Evolutionary conservation across 2,888 invertebrate species (phyloP), one percentile per base, ranked within the genome.

Genomic region (Vesta saturnalis): DNA sequence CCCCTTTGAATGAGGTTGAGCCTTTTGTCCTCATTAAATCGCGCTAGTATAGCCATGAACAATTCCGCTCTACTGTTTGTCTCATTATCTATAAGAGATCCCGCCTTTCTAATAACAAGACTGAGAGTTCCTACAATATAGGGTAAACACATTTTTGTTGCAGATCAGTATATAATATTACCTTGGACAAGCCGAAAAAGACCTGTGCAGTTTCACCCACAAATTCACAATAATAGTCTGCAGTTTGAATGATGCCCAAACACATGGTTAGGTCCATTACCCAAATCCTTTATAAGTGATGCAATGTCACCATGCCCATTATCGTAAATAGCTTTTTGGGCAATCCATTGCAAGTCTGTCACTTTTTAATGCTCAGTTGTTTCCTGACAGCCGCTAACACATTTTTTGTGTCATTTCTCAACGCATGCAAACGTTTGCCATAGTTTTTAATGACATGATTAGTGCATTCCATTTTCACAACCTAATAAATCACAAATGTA

Each of bases 11-110:
- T 64, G 1, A 64, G 19, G 21, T 64, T 64, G 1, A 64, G 16
- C 14, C 64, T 12, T 61, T 64, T 64, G 1, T 59, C 59, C 47
- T 35, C 46, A 19, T 43, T 64, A 18, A 61, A 59, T 12, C 55
- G 10, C 5, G 64, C 59, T 35, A 64, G 19, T 4, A 47, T 8
- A 30, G 43, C 46, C 64, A 64, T 64, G 18, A 61, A 64, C 49
- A 60, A 35, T 46, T 64, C 64, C 8, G 64, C 64, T 39, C 52
- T 43, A 47, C 61, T 64, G 18, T 61, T 64, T 16, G 59, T 64
- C 60, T 64, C 59, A 35, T 64, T 64, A 14, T 64, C 52, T 12
- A 64, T 64, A 16, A 49, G 47, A 8, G 47, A 21, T 5, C 12
- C 22, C 18, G 18, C 49, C 10, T 49, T 49, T 49, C 55, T 55